phyloP scores from a whole-genome alignment of 2,888 invertebrate genomes.

The Clistopyga incitator region DNA sequence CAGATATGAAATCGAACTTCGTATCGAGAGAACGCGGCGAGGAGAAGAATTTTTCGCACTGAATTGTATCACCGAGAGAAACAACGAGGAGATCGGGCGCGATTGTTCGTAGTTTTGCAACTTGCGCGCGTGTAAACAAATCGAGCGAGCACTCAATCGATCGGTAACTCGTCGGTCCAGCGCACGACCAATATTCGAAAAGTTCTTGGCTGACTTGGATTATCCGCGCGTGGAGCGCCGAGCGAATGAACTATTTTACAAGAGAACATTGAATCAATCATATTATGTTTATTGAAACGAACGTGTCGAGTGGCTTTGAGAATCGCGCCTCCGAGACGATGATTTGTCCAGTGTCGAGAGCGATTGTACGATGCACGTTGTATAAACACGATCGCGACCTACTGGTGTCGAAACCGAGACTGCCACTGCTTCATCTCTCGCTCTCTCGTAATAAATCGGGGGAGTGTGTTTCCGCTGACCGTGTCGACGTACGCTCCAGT shows the following conservation, averaged over 20 bases:
- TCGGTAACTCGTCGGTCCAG: slow-evolving; percentile 62
- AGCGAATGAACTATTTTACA: slow-evolving; percentile 45
- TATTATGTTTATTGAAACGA: slow-evolving; percentile 47
- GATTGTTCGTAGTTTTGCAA: background rate
- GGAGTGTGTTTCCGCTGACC: slow-evolving; percentile 33
- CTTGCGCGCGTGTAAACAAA: background rate
- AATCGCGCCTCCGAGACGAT: slow-evolving; percentile 34
- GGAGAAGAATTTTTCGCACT: slow-evolving; percentile 17
- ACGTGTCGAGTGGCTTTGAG: slow-evolving; percentile 25
- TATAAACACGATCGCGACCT: slow-evolving; percentile 56
- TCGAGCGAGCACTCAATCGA: slow-evolving; percentile 48
- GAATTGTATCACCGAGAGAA: background rate
- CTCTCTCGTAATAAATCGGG: slow-evolving; percentile 28
- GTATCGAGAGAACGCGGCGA: background rate
- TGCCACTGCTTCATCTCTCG: slow-evolving; percentile 44
- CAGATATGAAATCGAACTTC: slow-evolving; percentile 22
- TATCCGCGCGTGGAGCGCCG: slow-evolving; percentile 17
- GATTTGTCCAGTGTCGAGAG: slow-evolving; percentile 24
- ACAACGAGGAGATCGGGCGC: background rate
- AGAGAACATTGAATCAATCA: slow-evolving; percentile 46
- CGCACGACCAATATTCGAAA: slow-evolving; percentile 57
- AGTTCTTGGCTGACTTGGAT: slow-evolving; percentile 36
- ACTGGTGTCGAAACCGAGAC: slow-evolving; percentile 63
- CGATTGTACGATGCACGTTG: slow-evolving; percentile 42
- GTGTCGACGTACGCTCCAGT: slow-evolving; percentile 26